These are phyloP conservation scores for Paguma larvata DNA, from an alignment of 2,797 vertebrate species.

Conservation along the genomic window DNA sequence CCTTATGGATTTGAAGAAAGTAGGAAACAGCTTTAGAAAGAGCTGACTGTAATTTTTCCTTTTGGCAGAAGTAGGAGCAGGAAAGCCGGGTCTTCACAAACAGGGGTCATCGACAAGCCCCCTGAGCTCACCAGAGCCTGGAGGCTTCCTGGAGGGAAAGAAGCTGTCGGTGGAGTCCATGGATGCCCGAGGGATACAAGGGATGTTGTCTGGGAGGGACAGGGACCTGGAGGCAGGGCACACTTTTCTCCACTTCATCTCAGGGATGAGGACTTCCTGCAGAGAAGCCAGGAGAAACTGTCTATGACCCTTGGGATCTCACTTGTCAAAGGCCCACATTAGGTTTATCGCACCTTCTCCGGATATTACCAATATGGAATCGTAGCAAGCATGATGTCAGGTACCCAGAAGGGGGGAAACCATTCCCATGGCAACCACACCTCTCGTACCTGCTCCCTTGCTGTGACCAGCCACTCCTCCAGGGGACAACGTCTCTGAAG, in stretches of 20 bases:
- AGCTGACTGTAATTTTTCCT: not conserved
- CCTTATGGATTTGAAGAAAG: not conserved
- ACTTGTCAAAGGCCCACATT: not conserved
- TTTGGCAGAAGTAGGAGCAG: not conserved
- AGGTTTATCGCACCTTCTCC: not conserved
- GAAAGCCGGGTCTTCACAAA: not conserved
- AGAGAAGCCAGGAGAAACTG: constrained; percentile 26
- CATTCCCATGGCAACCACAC: not conserved
- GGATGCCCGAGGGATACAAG: constrained; percentile 91
- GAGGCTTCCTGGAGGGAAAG: constrained; percentile 90
- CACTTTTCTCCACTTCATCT: constrained; percentile 96
- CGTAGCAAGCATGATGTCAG: not conserved
- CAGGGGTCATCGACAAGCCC: not conserved
- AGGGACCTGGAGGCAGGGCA: constrained; percentile 92
- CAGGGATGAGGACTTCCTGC: constrained; percentile 92
- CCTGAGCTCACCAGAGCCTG: constrained; percentile 88
- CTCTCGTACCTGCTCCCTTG: not conserved
- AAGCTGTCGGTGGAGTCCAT: constrained; percentile 90
- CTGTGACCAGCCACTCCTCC: not conserved
- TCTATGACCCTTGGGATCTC: not conserved
- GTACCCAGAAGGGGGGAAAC: not conserved
- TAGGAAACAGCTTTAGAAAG: constrained; percentile 28
- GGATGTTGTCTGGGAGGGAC: constrained; percentile 91
- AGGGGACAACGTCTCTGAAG: constrained; percentile 22
- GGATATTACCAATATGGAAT: not conserved